phyloP scores from a whole-genome alignment of 2,113 vertebrate genomes.

The Ophthalmolycus amberensis region DNA sequence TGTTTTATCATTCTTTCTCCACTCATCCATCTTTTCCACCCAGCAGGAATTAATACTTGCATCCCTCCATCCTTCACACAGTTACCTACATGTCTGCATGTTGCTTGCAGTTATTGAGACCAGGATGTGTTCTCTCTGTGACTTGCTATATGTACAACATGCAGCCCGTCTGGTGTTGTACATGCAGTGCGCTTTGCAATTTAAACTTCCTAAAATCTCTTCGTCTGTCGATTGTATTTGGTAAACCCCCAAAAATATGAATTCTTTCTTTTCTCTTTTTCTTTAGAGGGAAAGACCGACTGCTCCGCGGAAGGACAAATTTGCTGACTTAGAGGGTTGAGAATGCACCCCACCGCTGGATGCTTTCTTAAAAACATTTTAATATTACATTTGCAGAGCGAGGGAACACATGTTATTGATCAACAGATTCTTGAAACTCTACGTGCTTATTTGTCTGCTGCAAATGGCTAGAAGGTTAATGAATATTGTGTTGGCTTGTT shows the following conservation, averaged over 20 bases:
- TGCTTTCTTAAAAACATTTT: conserved; percentile 42
- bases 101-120: conserved; percentile 63
- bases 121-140: conserved; percentile 18
- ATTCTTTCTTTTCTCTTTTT: background rate
- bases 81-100: conserved; percentile 54
- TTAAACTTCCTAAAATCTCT: conserved; percentile 4
- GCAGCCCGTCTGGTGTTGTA: background rate
- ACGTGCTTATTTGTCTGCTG: conserved; percentile 24
- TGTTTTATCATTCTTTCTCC: conserved; percentile 31
- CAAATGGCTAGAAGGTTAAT: conserved; percentile 24
- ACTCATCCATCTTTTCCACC: conserved; percentile 29
- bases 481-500: conserved; percentile 26
- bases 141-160: conserved; percentile 15
- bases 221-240: background rate
- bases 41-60: background rate
- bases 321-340: conserved; percentile 69
- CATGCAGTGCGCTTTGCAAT: conserved; percentile 3
- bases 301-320: conserved; percentile 49
- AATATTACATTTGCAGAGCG: conserved; percentile 53
- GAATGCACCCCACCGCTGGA: conserved; percentile 34
- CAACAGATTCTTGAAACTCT: conserved; percentile 31
- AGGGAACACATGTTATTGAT: conserved; percentile 49
- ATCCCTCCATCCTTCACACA: conserved; percentile 29
- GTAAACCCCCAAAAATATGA: background rate
- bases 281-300: conserved; percentile 73